These are phyloP conservation scores for Hemaris fuciformis DNA, from an alignment of 2,888 invertebrate genomes.

Conservation along the genomic window DNA sequence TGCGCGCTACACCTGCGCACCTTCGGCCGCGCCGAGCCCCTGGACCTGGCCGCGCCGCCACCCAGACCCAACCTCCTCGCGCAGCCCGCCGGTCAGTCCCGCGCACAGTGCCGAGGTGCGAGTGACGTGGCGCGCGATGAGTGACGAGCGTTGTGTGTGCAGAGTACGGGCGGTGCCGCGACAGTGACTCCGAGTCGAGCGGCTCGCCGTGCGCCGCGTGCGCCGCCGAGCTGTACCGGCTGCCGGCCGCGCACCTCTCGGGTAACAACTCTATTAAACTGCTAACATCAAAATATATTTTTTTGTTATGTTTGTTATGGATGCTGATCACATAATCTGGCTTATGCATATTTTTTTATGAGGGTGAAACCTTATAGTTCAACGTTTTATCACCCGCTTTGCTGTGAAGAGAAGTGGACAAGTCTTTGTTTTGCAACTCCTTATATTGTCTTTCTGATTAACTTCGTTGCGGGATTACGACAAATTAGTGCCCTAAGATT, in stretches of 20 bases:
- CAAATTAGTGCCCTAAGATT: too few relatives aligned
- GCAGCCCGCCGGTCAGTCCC: conserved; percentile 40
- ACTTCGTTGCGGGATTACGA: too few relatives aligned
- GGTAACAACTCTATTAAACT: conserved; percentile 33
- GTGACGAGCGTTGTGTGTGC: conserved; percentile 12
- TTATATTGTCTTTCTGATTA: too few relatives aligned
- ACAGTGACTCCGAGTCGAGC: conserved; percentile 69
- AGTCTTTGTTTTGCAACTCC: too few relatives aligned
- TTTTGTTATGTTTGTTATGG: too few relatives aligned
- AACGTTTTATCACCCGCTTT: too few relatives aligned
- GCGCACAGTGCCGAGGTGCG: too few relatives aligned
- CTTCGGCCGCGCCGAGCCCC: conserved; percentile 49
- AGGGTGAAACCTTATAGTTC: too few relatives aligned
- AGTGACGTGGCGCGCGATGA: conserved; percentile 47
- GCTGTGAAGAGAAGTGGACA: too few relatives aligned
- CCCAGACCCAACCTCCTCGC: conserved; percentile 54
- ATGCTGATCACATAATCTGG: too few relatives aligned
- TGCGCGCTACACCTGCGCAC: conserved; percentile 60
- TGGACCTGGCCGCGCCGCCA: conserved; percentile 53
- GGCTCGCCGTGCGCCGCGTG: conserved; percentile 71
- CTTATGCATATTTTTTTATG: too few relatives aligned
- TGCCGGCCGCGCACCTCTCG: conserved; percentile 49
- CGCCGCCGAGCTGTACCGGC: conserved; percentile 55
- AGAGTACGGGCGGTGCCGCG: conserved; percentile 48
- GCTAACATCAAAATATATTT: too few relatives aligned